Percentiles rank a stretch among this genome's conserved stretches.
These are phyloP conservation scores for Lingula anatina DNA, from an alignment of 2,888 invertebrate genomes.

Conservation along the genomic window DNA sequence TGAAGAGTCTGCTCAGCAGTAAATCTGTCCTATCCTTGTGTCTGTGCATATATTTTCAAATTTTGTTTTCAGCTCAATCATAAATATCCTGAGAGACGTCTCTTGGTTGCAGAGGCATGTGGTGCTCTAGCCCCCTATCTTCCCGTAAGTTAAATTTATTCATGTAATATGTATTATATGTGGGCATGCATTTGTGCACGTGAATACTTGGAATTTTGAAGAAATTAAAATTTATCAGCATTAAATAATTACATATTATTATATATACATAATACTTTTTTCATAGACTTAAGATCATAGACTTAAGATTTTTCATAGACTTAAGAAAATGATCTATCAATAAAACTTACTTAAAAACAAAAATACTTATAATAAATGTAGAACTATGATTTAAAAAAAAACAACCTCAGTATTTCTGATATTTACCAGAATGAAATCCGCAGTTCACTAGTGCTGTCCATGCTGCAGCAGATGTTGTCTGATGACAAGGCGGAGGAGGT, in stretches of 20 bases:
- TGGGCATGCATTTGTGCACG: no score
- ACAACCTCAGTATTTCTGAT: neutral
- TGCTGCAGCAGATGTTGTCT: conserved; percentile 66
- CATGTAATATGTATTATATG: no score
- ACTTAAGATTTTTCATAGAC: neutral
- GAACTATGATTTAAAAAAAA: no score
- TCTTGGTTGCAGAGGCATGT: conserved; percentile 67
- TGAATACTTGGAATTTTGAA: neutral
- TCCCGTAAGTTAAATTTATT: conserved; percentile 54
- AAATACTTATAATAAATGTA: no score
- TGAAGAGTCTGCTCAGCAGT: no score
- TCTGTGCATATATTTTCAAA: no score
- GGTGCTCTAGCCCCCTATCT: conserved; percentile 64
- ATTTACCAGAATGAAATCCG: conserved; percentile 59
- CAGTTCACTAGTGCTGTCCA: conserved; percentile 66
- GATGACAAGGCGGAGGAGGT: conserved; percentile 65
- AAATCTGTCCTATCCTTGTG: no score
- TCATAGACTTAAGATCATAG: neutral
- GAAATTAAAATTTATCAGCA: neutral
- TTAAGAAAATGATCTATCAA: no score
- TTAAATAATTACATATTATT: no score
- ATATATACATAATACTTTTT: neutral
- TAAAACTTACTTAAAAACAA: no score
- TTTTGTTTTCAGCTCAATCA: conserved; percentile 58
- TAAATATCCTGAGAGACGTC: conserved; percentile 63